Evolutionary conservation across 1,140 invertebrate genomes (phyloP).

Genomic region (Drosophila sp.): DNA sequence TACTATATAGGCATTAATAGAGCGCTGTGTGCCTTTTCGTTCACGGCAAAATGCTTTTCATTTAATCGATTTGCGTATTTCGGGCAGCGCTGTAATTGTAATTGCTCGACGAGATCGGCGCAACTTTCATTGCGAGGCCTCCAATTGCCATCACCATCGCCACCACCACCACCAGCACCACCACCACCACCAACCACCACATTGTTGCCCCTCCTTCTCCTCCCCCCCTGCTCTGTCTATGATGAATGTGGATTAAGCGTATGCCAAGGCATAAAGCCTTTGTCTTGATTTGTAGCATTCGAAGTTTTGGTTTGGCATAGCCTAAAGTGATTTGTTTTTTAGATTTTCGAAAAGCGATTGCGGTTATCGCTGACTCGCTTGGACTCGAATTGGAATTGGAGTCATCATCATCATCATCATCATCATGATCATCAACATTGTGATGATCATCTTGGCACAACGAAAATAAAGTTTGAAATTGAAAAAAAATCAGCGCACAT

Average conservation of each 20-base stretch:
- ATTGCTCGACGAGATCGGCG: constrained; percentile 49
- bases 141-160: constrained; percentile 1
- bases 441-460: constrained; percentile 33
- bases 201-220: not conserved
- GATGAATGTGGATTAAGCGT: constrained; percentile 78
- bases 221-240: not conserved
- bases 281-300: constrained; percentile 37
- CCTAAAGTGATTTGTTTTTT: constrained; percentile 79
- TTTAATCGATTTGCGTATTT: constrained; percentile 78
- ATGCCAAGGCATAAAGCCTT: constrained; percentile 67
- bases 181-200: not conserved
- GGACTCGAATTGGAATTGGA: constrained; percentile 40
- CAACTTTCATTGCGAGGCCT: constrained; percentile 70
- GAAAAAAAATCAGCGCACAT: constrained; percentile 79
- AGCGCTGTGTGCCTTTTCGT: not conserved
- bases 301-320: constrained; percentile 47
- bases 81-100: constrained; percentile 59
- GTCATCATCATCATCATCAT: constrained; percentile 45
- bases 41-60: constrained; percentile 46
- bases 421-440: constrained; percentile 32
- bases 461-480: constrained; percentile 51
- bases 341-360: constrained; percentile 69
- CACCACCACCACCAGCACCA: constrained; percentile 3
- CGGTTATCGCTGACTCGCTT: constrained; percentile 53
- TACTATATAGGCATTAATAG: constrained; percentile 8